Evolutionary conservation across 2,888 invertebrate genomes (phyloP).

Genomic region (Eupeodes latifasciatus): DNA sequence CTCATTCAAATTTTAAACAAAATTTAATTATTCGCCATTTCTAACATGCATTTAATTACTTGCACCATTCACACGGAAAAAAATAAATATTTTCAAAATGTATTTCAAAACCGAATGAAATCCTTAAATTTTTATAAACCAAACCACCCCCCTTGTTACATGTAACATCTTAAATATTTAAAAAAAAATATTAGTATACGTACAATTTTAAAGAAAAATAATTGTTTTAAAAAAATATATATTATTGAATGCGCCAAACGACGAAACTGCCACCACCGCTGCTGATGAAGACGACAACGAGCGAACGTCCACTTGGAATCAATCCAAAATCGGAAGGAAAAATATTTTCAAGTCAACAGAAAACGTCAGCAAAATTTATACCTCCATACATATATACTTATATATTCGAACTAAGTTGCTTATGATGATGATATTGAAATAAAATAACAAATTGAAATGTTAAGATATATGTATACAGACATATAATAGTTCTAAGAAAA

Average conservation of each 20-base stretch:
- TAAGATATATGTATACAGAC: not conserved
- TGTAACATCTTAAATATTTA: not conserved
- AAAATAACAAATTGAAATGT: constrained; percentile 18
- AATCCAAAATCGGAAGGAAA: not conserved
- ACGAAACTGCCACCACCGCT: too few species aligned
- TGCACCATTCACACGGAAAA: constrained; percentile 4
- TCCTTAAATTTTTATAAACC: not conserved
- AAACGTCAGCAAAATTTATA: constrained; percentile 30
- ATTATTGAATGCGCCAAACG: constrained; percentile 1
- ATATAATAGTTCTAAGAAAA: constrained; percentile 11
- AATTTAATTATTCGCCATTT: constrained; percentile 19
- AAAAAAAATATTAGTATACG: not conserved
- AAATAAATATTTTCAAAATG: not conserved
- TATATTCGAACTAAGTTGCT: not conserved
- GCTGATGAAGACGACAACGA: not conserved
- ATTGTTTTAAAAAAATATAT: constrained; percentile 4
- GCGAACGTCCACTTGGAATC: constrained; percentile 3
- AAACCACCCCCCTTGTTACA: not conserved
- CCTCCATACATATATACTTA: not conserved
- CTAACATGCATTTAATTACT: constrained; percentile 28
- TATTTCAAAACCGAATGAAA: constrained; percentile 11
- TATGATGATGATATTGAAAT: not conserved
- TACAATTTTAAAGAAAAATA: constrained; percentile 19
- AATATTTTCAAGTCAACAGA: constrained; percentile 27
- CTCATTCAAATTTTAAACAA: not conserved